phyloP scores from a whole-genome alignment of 2,888 invertebrate species.

The Caenorhabditis panamensis region DNA sequence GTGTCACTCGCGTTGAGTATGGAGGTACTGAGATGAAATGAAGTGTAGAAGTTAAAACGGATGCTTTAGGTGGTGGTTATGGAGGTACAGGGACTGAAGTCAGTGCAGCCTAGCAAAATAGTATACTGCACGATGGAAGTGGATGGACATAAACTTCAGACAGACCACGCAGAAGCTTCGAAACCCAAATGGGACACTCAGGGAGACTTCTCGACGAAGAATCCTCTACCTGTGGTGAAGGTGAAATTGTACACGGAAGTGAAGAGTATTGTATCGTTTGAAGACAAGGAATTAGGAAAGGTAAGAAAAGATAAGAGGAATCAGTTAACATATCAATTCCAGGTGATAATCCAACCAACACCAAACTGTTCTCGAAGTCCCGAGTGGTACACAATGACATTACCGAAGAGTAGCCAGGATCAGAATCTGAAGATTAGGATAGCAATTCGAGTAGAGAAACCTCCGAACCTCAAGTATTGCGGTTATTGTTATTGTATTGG shows the following conservation, averaged over 20 bases:
- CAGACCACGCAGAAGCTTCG: slow-evolving; percentile 98
- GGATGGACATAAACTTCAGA: slow-evolving; percentile 98
- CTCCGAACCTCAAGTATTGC: slow-evolving; percentile 98
- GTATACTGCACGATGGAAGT: slow-evolving; percentile 99
- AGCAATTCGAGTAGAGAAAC: slow-evolving; percentile 96
- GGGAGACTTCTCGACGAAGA: slow-evolving; percentile 98
- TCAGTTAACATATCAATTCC: neutral
- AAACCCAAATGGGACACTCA: slow-evolving; percentile 99
- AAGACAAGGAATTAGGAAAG: slow-evolving; percentile 98
- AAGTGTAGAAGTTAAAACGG: slow-evolving; percentile 84
- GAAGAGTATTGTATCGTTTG: slow-evolving; percentile 95
- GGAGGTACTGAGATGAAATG: slow-evolving; percentile 85
- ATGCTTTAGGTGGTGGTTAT: slow-evolving; percentile 95
- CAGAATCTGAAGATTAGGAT: slow-evolving; percentile 97
- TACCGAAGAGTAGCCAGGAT: slow-evolving; percentile 94
- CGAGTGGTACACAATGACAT: slow-evolving; percentile 98
- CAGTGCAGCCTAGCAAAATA: slow-evolving; percentile 95
- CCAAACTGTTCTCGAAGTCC: slow-evolving; percentile 85
- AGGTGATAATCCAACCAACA: slow-evolving; percentile 83
- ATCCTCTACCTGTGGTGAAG: slow-evolving; percentile 96
- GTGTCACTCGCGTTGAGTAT: slow-evolving; percentile 87
- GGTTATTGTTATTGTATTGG: slow-evolving; percentile 86
- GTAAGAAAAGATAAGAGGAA: slow-evolving; percentile 61
- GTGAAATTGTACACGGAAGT: slow-evolving; percentile 96
- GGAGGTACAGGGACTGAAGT: slow-evolving; percentile 98